Base-by-base conservation (phyloP, 2,797 vertebrate species). In the Bovichtus variegatus region DNA sequence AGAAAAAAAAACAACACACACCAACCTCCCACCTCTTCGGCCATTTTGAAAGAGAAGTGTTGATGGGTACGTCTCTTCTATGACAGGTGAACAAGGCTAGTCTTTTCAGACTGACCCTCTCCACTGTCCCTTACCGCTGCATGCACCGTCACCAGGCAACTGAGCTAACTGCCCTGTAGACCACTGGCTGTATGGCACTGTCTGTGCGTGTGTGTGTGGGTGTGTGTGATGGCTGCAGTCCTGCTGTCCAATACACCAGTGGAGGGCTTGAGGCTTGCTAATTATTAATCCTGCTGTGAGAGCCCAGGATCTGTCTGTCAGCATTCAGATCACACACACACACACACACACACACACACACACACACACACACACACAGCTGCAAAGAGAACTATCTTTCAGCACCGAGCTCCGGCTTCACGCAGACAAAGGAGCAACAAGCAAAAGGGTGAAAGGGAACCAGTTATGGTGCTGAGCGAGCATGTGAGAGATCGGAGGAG, bases 221-320 rank as follows among this genome's bases (percentile, higher is more conserved):
- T 73, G 70, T 81, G 60, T 44, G 9, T 68, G 84, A 21, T 80
- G 84, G 78, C 44, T 79, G 60, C 66, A 80, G 81, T 73, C 83
- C 73, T 81, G 84, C 93, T 86, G 81, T 91, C 80, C 87, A 92
- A 95, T 95, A 91, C 84, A 78, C 93, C 91, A 86, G 90, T 88
- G 93, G 93, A 93, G 94, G 91, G 83, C 84, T 82, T 77, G 67
- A 83, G 90, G 82, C 92, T 95, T 76, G 91, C 88, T 93, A 96
- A 95, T 95, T 94, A 91, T 95, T 96, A 95, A 96, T 96, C 90
- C 84, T 88, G 81, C 86, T 82, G 83, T 81, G 84, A 79, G 87
- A 87, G 91, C 86, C 93, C 90, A 88, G 89, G 78, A 91, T 87
- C 83, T 89, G 90, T 94, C 91, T 89, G 86, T 91, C 85, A 87